Evolutionary conservation across 1,140 invertebrate species (phyloP).

Genomic region (Neomicropteryx cornuta): DNA sequence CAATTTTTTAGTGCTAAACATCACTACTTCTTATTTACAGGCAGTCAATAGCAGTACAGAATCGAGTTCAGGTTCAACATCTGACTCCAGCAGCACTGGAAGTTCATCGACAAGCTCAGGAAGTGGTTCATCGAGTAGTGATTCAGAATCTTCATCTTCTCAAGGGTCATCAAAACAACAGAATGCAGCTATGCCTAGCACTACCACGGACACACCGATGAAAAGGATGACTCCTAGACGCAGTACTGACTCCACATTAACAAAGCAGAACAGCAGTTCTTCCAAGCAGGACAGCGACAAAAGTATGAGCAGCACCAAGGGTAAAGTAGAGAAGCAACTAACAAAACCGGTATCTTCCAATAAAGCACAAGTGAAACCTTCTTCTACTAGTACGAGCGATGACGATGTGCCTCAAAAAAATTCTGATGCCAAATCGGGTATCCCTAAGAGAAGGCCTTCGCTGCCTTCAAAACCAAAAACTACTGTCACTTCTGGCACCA

Average conservation of each 20-base stretch:
- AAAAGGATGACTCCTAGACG: too few relatives aligned
- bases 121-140: conserved; percentile 56
- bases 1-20: too few relatives aligned
- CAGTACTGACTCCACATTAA: conserved; percentile 21
- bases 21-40: conserved; percentile 23
- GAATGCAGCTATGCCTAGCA: conserved; percentile 7
- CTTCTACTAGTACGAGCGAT: conserved; percentile 24
- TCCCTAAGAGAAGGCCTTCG: conserved; percentile 26
- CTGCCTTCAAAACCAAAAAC: conserved; percentile 28
- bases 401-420: conserved; percentile 11
- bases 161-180: conserved; percentile 22
- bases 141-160: conserved; percentile 40
- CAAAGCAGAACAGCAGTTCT: conserved; percentile 31
- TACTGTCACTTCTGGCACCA: conserved; percentile 22
- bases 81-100: conserved; percentile 55
- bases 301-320: conserved; percentile 26
- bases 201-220: conserved; percentile 3
- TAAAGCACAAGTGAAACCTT: conserved; percentile 20
- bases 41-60: conserved; percentile 45
- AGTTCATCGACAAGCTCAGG: conserved; percentile 58
- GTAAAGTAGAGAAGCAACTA: conserved; percentile 23
- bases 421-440: conserved; percentile 10
- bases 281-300: conserved; percentile 40
- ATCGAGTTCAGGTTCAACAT: conserved; percentile 50
- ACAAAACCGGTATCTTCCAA: conserved; percentile 11